Evolutionary conservation across 2,888 invertebrate genomes (phyloP).

Genomic region (Syrphus vitripennis): DNA sequence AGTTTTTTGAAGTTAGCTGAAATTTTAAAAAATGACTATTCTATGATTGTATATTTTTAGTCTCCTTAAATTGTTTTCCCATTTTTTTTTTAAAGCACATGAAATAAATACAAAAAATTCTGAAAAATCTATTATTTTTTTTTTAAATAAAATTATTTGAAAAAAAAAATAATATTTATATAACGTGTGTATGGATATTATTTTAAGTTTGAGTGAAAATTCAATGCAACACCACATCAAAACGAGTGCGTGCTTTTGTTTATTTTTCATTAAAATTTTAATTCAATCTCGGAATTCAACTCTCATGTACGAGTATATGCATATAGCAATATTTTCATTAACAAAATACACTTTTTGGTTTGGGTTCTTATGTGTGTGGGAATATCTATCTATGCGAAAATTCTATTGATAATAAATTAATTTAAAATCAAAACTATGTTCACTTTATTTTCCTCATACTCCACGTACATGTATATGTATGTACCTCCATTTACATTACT

Average conservation of each 20-base stretch:
- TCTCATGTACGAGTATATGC: neutral
- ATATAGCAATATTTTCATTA: neutral
- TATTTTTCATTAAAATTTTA: slow-evolving; percentile 62
- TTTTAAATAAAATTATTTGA: neutral
- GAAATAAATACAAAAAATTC: too few relatives aligned
- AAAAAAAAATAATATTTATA: neutral
- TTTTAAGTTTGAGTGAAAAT: neutral
- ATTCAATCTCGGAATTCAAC: slow-evolving; percentile 19
- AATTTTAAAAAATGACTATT: too few relatives aligned
- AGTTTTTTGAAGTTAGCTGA: too few relatives aligned
- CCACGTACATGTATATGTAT: neutral
- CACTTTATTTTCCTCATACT: neutral
- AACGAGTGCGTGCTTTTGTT: neutral
- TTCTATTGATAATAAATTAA: slow-evolving; percentile 43
- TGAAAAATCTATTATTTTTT: neutral
- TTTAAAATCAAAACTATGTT: slow-evolving; percentile 52
- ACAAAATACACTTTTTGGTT: neutral
- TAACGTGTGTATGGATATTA: neutral
- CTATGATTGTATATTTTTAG: too few relatives aligned
- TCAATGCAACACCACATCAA: slow-evolving; percentile 12
- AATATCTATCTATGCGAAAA: neutral
- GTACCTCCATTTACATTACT: too few relatives aligned
- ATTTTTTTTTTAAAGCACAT: too few relatives aligned
- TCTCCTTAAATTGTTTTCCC: too few relatives aligned
- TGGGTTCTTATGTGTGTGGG: neutral